Evolutionary conservation across 2,797 vertebrate genomes (phyloP).

Genomic region (Pseudomugil gertrudae): DNA sequence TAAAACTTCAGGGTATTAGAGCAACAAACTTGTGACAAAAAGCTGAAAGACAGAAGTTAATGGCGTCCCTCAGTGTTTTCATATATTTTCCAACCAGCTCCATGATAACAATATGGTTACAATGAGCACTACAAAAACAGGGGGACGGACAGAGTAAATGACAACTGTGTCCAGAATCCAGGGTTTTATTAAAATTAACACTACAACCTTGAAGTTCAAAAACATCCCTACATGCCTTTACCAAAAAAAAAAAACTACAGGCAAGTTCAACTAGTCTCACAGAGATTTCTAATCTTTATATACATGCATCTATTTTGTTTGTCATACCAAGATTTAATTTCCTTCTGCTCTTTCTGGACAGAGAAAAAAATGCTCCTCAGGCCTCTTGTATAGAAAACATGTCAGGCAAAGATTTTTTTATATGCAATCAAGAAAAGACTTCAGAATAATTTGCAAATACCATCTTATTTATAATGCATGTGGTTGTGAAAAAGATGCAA

Average conservation of each 20-base stretch:
- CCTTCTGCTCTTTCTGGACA: neutral
- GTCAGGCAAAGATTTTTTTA: neutral
- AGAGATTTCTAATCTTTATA: neutral
- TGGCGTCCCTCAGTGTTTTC: neutral
- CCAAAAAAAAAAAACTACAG: constrained; percentile 11
- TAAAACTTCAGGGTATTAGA: neutral
- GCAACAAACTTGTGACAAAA: neutral
- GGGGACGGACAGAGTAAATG: neutral
- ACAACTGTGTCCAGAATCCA: neutral
- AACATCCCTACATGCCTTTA: constrained; percentile 2
- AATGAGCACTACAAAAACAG: no score
- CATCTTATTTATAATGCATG: neutral
- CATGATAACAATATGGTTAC: neutral
- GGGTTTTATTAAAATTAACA: neutral
- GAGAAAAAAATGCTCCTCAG: neutral
- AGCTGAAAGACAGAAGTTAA: neutral
- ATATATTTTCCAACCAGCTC: neutral
- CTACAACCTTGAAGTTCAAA: neutral
- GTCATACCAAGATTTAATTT: neutral
- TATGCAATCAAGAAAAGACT: neutral
- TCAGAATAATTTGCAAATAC: neutral
- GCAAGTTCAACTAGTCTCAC: constrained; percentile 28
- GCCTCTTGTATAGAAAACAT: neutral
- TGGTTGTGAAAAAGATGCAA: constrained; percentile 4
- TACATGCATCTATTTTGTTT: neutral